Evolutionary conservation across 1,140 invertebrate genomes (phyloP).

Genomic region (Myzus persicae): DNA sequence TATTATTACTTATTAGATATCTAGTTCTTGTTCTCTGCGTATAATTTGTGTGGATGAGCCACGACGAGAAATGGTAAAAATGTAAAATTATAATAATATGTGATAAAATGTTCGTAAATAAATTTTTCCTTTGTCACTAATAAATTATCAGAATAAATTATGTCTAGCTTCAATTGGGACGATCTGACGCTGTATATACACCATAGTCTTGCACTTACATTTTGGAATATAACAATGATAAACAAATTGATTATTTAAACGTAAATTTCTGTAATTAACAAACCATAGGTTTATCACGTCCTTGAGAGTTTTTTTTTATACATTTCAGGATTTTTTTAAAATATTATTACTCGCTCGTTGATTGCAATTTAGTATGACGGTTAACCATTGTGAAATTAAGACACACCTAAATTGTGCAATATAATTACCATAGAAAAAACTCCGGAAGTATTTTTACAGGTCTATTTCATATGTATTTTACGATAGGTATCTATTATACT

Average conservation of each 20-base stretch:
- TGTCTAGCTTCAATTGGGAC: not conserved
- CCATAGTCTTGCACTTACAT: not conserved
- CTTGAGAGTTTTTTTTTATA: not conserved
- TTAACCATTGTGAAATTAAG: not conserved
- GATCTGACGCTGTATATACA: not conserved
- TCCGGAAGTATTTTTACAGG: not conserved
- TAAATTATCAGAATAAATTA: not conserved
- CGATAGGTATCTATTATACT: not conserved
- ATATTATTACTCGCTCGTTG: not conserved
- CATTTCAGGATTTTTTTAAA: not conserved
- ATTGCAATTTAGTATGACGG: not conserved
- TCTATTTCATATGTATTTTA: not conserved
- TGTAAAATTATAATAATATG: not conserved
- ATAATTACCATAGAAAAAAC: constrained; percentile 11
- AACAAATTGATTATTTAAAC: not conserved
- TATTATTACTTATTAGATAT: not conserved
- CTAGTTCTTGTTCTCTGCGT: not conserved
- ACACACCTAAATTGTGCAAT: constrained; percentile 1
- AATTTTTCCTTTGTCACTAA: not conserved
- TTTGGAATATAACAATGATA: not conserved
- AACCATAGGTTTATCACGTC: not conserved
- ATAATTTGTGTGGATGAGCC: not conserved
- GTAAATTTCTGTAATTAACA: not conserved
- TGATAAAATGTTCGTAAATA: not conserved
- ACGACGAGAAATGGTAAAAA: not conserved